A percentile compares a stretch with the other conserved stretches of the same genome.
Conservation (phyloP, 2,113 vertebrate genomes). For the Barnardius zonarius region DNA sequence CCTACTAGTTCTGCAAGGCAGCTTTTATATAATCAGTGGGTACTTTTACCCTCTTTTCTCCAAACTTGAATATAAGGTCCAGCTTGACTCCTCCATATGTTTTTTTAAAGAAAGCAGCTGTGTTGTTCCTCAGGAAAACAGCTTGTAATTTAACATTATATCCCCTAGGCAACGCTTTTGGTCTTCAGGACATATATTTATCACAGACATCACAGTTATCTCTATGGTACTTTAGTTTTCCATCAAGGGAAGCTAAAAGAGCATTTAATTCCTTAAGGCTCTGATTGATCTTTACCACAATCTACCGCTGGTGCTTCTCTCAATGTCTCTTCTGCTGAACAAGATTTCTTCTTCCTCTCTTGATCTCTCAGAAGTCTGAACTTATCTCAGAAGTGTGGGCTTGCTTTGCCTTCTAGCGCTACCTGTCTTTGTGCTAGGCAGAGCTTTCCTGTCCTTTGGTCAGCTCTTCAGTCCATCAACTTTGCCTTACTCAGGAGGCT, state of each 20-base stretch:
- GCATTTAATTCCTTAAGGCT: conserved; percentile 2
- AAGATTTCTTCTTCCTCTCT: conserved; percentile 27
- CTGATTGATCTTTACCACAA: conserved; percentile 27
- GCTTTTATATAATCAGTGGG: conserved; percentile 35
- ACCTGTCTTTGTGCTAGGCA: background rate
- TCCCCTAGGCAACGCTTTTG: conserved; percentile 64
- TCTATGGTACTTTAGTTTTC: conserved; percentile 40
- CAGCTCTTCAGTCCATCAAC: background rate
- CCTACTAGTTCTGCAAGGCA: conserved; percentile 20
- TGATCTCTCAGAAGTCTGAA: conserved; percentile 18
- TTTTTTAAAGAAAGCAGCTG: conserved; percentile 63
- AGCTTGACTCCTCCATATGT: conserved; percentile 17
- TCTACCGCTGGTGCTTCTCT: conserved; percentile 13
- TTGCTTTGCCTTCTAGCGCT: background rate
- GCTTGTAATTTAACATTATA: conserved; percentile 59
- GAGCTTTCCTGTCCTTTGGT: background rate
- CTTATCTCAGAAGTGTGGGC: background rate
- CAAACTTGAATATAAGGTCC: conserved; percentile 34
- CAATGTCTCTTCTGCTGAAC: background rate
- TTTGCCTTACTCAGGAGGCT: background rate
- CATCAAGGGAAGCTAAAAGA: conserved; percentile 31
- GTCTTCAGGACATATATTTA: conserved; percentile 59
- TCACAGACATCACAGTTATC: conserved; percentile 30
- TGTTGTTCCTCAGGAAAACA: conserved; percentile 62
- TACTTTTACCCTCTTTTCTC: conserved; percentile 43